Percentiles rank a stretch among this genome's conserved stretches.
Evolutionary conservation across 1,140 invertebrate species (phyloP).

Genomic region (Octopus bimaculoides): DNA sequence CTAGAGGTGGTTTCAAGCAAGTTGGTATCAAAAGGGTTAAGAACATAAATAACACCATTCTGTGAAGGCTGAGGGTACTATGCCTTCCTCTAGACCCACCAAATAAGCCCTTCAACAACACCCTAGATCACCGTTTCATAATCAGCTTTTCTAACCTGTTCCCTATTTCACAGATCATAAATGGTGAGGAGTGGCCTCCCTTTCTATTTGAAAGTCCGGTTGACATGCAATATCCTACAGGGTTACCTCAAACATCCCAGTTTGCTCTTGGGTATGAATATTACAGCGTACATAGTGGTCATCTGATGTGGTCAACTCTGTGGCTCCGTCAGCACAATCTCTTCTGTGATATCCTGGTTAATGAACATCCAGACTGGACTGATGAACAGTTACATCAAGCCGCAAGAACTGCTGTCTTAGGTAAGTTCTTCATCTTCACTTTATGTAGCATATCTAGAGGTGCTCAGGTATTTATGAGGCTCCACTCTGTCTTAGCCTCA

Average conservation of each 20-base stretch:
- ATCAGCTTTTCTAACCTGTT: too few relatives aligned
- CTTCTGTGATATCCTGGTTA: background rate
- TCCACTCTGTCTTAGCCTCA: too few relatives aligned
- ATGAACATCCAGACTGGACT: background rate
- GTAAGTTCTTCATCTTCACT: too few relatives aligned
- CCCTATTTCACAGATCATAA: background rate
- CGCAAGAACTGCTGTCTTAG: background rate
- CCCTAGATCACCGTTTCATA: too few relatives aligned
- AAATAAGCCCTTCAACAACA: too few relatives aligned
- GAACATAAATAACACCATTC: too few relatives aligned
- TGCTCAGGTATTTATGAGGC: too few relatives aligned
- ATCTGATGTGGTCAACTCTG: constrained; percentile 2
- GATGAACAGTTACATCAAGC: background rate
- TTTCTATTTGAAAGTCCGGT: background rate
- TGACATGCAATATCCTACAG: background rate
- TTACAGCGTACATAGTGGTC: background rate
- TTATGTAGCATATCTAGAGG: too few relatives aligned
- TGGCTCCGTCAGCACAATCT: background rate
- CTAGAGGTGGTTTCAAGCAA: too few relatives aligned
- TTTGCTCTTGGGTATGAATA: background rate
- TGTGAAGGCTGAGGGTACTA: too few relatives aligned
- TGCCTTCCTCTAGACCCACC: too few relatives aligned
- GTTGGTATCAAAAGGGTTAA: too few relatives aligned
- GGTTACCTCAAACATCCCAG: background rate
- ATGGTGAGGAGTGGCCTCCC: background rate